Base-by-base conservation (phyloP, 2,888 invertebrate genomes). In the Meiosimyza platycephala region DNA sequence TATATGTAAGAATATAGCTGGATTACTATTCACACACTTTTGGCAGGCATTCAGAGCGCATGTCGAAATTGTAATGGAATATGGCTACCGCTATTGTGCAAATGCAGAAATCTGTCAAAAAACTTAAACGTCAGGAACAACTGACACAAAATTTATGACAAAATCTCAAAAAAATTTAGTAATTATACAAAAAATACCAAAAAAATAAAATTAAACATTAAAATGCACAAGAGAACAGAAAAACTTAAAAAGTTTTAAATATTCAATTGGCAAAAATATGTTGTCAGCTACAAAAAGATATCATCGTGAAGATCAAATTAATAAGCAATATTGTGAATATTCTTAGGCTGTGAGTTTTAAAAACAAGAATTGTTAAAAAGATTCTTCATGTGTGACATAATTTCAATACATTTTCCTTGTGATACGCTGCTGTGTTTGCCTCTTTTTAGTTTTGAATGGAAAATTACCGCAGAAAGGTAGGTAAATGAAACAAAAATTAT, bases 401-500 rank as follows among this genome's bases (percentile, higher is more conserved):
- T 40, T 40, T 9, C 40, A 40, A 40, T 9, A 40, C 9, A 9
- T 40, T 6, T 9, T 9, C 9, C 40, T 1, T 2, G 40, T 40
- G 40, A 40, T 40, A 9, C 9, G 40, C 40, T 9, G 40, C 40
- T 40, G 9, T 9, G 4, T 40, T 40, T 40, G 40, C 2, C 9
- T 40, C 9, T 40, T 7, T 1, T 40, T 40, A 40, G 9, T 40
- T 80, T 81, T 81, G 79, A 83, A 85, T 85, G 85, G 85, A 85
- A 79, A 85, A 85, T 84, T 85, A 85, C 78, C 84, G 85, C 75
- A 86, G 85, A 76, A 85, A 85, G 86, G 85, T 85, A 76, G 77
- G 85, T 79, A 54, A 40, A 22, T 28, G 12, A 65, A 50, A 65
- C 50, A 64, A n/a, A 40, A 66, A 60, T 68, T 71, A 33, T n/a